Evolutionary conservation across 2,888 invertebrate genomes (phyloP).

Genomic region (Dolichomitus sp.): DNA sequence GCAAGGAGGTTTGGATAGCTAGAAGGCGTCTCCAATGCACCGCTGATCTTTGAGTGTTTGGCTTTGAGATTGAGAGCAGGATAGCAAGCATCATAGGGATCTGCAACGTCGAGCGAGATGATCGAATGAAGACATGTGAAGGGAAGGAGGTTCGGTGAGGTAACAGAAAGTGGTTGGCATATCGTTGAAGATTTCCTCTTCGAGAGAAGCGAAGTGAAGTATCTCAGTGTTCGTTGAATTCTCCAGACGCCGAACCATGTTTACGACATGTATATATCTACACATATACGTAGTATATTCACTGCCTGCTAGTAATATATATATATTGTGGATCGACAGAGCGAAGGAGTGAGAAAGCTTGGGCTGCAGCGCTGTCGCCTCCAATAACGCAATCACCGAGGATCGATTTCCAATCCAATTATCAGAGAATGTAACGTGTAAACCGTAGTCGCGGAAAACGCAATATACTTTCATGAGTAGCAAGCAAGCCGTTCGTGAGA

Average conservation of each 20-base stretch:
- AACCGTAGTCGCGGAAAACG: slow-evolving; percentile 77
- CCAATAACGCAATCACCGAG: slow-evolving; percentile 74
- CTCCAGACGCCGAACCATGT: slow-evolving; percentile 17
- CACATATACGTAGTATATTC: not conserved
- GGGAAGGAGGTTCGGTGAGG: not conserved
- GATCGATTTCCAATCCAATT: slow-evolving; percentile 84
- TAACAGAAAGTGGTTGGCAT: slow-evolving; percentile 1
- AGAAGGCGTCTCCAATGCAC: not conserved
- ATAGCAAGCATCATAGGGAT: not conserved
- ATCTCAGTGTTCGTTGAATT: slow-evolving; percentile 21
- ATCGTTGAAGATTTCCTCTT: slow-evolving; percentile 6
- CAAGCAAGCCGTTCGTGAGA: slow-evolving; percentile 45
- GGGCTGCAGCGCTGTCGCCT: slow-evolving; percentile 62
- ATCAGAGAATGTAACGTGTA: slow-evolving; percentile 82
- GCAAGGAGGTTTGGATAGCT: not conserved
- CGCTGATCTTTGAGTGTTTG: slow-evolving; percentile 68
- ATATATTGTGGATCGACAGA: slow-evolving; percentile 7
- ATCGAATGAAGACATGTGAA: not conserved
- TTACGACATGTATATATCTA: not conserved
- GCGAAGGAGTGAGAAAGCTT: slow-evolving; percentile 31
- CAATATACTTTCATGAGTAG: slow-evolving; percentile 83
- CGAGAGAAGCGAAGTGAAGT: not conserved
- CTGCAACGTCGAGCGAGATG: not conserved
- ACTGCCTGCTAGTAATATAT: slow-evolving; percentile 14
- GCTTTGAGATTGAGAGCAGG: slow-evolving; percentile 69